Evolutionary conservation across 2,113 vertebrate genomes (phyloP), one percentile per base, ranked within the genome.

Genomic region (Chlamydotis undulata): DNA sequence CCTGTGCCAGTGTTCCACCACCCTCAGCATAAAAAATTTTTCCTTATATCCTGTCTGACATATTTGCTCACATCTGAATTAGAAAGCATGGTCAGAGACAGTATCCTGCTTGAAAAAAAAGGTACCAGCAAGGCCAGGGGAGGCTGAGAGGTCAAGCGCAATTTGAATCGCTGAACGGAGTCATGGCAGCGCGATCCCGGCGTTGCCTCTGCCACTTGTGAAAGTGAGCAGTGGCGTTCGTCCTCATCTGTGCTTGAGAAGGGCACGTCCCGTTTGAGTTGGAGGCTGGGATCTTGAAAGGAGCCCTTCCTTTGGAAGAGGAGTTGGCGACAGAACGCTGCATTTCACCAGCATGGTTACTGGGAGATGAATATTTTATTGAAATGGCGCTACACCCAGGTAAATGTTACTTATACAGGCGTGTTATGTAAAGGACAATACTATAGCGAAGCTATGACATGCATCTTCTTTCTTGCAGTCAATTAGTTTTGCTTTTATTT

Each of bases 151-250:
- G 28, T n/a, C 5, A 18, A 6, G 23, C 4, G 19, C 53, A 9
- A 5, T 25, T 17, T 6, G 47, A 26, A 26, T 13, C 23, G 47
- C 60, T 23, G 39, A 8, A 12, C 1, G 39, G 13, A 1, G 8
- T 6, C 25, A 67, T 47, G 53, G 65, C 59, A 24, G 52, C 23
- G 4, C 5, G 4, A 7, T 19, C 6, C 0, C 21, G 7, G 35
- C 4, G 0, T 19, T 9, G n/a, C 7, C 63, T 24, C 39, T n/a
- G 12, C 12, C 0, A 35, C 35, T 35, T 35, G 35, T 35, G 35
- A 35, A 35, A 35, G 35, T 35, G 35, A 35, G 35, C 35, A 29
- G 37, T 43, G 15, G 53, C 33, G 52, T 29, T 22, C 28, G 28
- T 9, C 7, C 2, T 24, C 9, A 8, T 8, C 35, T 45, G 26